A percentile compares a stretch with the other conserved stretches of the same genome.
Conservation (phyloP, 2,113 vertebrate genomes). For the Podilymbus podiceps region DNA sequence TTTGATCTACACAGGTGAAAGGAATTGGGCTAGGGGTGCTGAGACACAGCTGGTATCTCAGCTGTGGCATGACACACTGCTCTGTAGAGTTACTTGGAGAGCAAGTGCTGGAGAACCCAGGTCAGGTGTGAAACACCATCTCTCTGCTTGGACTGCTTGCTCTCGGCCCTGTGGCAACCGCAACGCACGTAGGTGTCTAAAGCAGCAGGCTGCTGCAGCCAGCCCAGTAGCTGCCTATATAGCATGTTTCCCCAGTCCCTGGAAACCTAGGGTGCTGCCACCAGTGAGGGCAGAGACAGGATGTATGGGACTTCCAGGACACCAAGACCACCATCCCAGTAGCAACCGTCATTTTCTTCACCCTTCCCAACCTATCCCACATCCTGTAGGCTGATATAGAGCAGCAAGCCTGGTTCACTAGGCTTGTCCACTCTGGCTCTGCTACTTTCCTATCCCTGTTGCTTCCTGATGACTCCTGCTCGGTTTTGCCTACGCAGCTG, state of each 20-base stretch:
- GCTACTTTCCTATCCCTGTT: not conserved
- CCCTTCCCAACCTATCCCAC: not conserved
- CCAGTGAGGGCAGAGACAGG: not conserved
- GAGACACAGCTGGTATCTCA: not conserved
- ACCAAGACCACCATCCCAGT: not conserved
- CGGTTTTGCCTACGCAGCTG: not conserved
- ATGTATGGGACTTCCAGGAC: not conserved
- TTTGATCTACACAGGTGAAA: not conserved
- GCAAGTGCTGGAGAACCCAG: not conserved
- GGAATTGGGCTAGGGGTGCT: not conserved
- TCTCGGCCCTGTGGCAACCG: not conserved
- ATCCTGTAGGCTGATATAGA: rapidly evolving
- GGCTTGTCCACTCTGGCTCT: not conserved
- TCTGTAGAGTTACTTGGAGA: not conserved
- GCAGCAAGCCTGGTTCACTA: not conserved
- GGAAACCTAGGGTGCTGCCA: not conserved
- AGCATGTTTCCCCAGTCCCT: not conserved
- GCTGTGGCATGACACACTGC: not conserved
- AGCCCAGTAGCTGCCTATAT: not conserved
- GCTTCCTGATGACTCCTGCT: not conserved
- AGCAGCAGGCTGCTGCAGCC: not conserved
- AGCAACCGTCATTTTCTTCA: not conserved
- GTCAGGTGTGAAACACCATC: not conserved
- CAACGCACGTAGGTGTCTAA: not conserved
- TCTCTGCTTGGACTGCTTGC: not conserved